A percentile compares a stretch with the other conserved stretches of the same genome.
These are phyloP conservation scores for Habroteleia sp. DNA, from an alignment of 2,888 invertebrate species.

Conservation along the genomic window DNA sequence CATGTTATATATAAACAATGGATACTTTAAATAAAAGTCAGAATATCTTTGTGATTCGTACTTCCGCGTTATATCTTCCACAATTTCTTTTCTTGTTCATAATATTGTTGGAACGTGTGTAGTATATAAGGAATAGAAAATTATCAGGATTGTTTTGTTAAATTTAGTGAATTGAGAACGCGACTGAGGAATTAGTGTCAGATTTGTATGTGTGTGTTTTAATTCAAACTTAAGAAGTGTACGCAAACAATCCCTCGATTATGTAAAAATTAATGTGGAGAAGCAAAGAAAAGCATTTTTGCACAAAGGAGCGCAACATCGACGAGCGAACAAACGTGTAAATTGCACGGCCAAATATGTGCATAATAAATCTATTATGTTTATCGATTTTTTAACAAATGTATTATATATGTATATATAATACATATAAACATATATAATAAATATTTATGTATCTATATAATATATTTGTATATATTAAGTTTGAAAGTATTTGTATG, in stretches of 20 bases:
- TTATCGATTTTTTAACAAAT: slow-evolving; percentile 59
- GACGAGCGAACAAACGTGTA: background rate
- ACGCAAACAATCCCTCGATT: slow-evolving; percentile 69
- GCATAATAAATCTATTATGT: slow-evolving; percentile 43
- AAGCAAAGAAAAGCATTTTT: background rate
- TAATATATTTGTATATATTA: slow-evolving; percentile 63
- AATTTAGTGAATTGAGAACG: slow-evolving; percentile 10
- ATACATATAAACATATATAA: too few species aligned
- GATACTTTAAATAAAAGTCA: slow-evolving; percentile 33
- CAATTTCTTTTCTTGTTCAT: slow-evolving; percentile 50
- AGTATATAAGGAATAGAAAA: slow-evolving; percentile 15
- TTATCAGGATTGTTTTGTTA: slow-evolving; percentile 33
- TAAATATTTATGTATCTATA: too few species aligned
- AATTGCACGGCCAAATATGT: slow-evolving; percentile 11
- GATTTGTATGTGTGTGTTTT: too few species aligned
- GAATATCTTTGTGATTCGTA: slow-evolving; percentile 57
- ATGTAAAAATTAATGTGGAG: slow-evolving; percentile 59
- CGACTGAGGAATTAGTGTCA: too few species aligned
- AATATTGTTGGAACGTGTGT: slow-evolving; percentile 19
- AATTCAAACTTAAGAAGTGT: too few species aligned
- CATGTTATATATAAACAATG: slow-evolving; percentile 24
- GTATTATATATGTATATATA: slow-evolving; percentile 61
- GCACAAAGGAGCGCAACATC: slow-evolving; percentile 18
- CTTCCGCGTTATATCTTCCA: slow-evolving; percentile 73
- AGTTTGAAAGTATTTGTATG: slow-evolving; percentile 58